Evolutionary conservation across 2,797 vertebrate species (phyloP).

Genomic region (Microhierax caerulescens): DNA sequence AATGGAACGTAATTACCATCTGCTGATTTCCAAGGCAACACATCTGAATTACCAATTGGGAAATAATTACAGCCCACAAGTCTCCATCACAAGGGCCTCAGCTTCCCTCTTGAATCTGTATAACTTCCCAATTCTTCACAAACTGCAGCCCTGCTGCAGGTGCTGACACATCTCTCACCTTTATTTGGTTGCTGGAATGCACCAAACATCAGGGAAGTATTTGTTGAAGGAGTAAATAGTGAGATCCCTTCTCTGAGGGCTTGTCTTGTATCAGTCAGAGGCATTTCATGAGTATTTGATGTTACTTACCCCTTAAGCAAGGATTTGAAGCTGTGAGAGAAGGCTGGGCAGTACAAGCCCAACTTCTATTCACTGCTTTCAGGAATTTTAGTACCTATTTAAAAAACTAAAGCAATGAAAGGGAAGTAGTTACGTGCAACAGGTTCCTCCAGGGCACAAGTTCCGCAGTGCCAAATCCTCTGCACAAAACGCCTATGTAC

Average conservation of each 20-base stretch:
- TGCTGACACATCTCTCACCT: neutral
- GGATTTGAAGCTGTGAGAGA: neutral
- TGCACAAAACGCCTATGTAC: neutral
- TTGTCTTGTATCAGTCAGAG: neutral
- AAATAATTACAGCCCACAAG: slow-evolving; percentile 45
- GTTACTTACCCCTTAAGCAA: neutral
- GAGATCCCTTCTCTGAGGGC: neutral
- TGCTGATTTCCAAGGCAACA: slow-evolving; percentile 20
- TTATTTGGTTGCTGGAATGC: neutral
- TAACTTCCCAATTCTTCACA: neutral
- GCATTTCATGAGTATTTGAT: neutral
- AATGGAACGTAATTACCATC: slow-evolving; percentile 21
- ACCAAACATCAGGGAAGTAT: neutral
- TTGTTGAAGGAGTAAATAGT: neutral
- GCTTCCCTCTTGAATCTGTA: neutral
- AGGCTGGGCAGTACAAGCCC: neutral
- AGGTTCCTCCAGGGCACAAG: neutral
- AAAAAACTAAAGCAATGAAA: neutral
- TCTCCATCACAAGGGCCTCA: neutral
- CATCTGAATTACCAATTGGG: slow-evolving; percentile 17
- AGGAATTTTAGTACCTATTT: neutral
- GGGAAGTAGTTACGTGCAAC: neutral
- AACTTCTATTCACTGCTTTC: neutral
- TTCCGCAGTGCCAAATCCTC: neutral
- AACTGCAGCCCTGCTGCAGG: neutral